Evolutionary conservation across 1,140 invertebrate genomes (phyloP), one percentile per base, ranked within the genome.

Genomic region (Bradysia coprophila): DNA sequence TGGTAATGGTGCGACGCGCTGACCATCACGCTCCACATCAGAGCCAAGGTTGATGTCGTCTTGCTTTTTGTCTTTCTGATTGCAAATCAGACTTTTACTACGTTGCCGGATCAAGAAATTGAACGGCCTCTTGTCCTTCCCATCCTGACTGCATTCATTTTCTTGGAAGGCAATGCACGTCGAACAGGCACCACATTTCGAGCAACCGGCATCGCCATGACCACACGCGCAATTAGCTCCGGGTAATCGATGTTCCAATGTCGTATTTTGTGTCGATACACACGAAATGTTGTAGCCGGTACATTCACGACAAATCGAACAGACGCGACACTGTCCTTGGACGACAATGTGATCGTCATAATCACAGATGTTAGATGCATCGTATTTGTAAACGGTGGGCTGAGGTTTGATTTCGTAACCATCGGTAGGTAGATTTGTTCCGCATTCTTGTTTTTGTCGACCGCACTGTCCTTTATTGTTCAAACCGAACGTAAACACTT

Each of bases 381-480:
- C 57, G 21, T 56, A 40, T 24, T 59, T 60, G n/a, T n/a, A n/a
- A n/a, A n/a, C n/a, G n/a, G n/a, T n/a, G n/a, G n/a, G n/a, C n/a
- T 51, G 46, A 11, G 21, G 21, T 34, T 11, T 15, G 34, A 13
- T 16, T 31, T 9, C 24, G 18, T 10, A 15, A n/a, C 20, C 2
- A n/a, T 40, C 24, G 15, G 22, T 37, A 15, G 43, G 37, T 21
- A 42, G 49, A 1, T 46, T 46, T 15, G 43, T 43, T 11, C 43
- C 45, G 18, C 23, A 43, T 77, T 65, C 73, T 76, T 11, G 65
- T 59, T 49, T 75, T 72, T 13, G 73, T 52, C 93, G 64, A 22
- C 94, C 94, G 69, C 94, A 98, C 55, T 98, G 94, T 9, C 91
- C 92, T 57, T 94, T 92, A 56, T 97, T 97, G 61, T 98, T 98